phyloP scores from a whole-genome alignment of 2,113 vertebrate species.

The Macrotus californicus region DNA sequence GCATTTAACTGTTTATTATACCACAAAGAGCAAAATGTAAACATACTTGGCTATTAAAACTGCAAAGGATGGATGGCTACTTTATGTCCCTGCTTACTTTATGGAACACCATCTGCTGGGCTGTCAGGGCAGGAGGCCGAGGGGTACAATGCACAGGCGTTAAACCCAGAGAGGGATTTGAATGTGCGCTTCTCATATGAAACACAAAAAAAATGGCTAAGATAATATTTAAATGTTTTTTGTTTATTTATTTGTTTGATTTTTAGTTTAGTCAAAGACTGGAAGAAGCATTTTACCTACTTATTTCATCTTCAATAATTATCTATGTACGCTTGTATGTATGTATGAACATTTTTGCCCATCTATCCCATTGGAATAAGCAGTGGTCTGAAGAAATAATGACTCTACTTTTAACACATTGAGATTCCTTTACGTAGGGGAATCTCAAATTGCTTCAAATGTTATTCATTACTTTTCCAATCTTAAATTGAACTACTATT shows the following conservation, averaged over 20 bases:
- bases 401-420: background rate
- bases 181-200: background rate
- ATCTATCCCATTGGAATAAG: background rate
- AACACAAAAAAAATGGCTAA: background rate
- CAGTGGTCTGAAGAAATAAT: background rate
- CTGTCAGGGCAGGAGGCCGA: conserved; percentile 61
- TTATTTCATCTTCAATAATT: conserved; percentile 14
- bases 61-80: conserved; percentile 17
- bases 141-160: background rate
- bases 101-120: conserved; percentile 56
- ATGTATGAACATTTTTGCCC: background rate
- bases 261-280: background rate
- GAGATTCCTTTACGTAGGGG: background rate
- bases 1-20: background rate
- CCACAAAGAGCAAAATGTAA: background rate
- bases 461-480: background rate
- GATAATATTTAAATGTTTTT: background rate
- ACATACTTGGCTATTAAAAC: background rate
- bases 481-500: background rate
- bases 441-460: background rate
- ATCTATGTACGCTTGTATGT: too few species aligned
- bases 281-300: background rate
- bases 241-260: background rate
- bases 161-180: background rate
- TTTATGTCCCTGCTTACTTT: conserved; percentile 66